These are phyloP conservation scores for Xestia ashworthii DNA, from an alignment of 2,888 invertebrate genomes.

Conservation along the genomic window DNA sequence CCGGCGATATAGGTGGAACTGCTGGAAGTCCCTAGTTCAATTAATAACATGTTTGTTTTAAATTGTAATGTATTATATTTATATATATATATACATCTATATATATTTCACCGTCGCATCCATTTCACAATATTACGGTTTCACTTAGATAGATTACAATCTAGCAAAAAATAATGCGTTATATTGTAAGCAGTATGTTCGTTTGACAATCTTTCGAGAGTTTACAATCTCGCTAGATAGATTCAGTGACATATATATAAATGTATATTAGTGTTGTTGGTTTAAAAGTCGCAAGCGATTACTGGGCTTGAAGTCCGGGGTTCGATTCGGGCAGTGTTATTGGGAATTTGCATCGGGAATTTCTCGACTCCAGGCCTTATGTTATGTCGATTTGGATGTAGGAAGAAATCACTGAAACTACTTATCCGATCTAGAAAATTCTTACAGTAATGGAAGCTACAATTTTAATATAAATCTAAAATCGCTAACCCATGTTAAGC, in stretches of 20 bases:
- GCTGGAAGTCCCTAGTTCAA: constrained; percentile 3
- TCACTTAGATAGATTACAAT: no score
- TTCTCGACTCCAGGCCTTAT: background rate
- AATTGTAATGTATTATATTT: no score
- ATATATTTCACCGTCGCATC: no score
- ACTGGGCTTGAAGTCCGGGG: background rate
- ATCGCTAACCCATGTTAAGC: no score
- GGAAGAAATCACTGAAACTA: background rate
- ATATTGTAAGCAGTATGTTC: no score
- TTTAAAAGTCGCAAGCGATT: background rate
- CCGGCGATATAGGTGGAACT: background rate
- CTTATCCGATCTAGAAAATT: background rate
- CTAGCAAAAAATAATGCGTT: no score
- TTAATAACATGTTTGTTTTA: background rate
- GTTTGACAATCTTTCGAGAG: no score
- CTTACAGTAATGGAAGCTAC: background rate
- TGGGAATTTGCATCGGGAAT: background rate
- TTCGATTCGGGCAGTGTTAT: background rate
- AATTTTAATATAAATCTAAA: no score
- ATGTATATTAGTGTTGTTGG: background rate
- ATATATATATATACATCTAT: no score
- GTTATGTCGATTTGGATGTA: background rate
- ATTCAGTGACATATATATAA: no score
- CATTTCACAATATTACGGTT: no score
- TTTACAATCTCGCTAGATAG: no score